Conservation (phyloP, 1,140 invertebrate species). For the Leptonema lineaticorne region DNA sequence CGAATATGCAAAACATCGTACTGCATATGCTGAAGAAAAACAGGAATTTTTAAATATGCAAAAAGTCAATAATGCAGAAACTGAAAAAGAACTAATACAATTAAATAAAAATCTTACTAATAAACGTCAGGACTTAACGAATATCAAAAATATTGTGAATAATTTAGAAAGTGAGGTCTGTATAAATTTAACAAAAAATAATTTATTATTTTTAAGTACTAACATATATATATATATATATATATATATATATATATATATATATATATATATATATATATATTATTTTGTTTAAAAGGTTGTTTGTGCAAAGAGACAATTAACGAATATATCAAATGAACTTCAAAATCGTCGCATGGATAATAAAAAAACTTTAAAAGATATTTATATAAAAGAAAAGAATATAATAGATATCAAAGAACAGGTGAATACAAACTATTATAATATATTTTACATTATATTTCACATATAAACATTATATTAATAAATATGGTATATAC, state of each 20-base stretch:
- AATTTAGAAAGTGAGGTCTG: constrained; percentile 48
- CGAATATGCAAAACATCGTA: constrained; percentile 43
- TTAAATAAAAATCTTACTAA: constrained; percentile 44
- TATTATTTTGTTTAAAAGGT: constrained; percentile 2
- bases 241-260: too few relatives aligned
- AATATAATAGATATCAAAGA: not conserved
- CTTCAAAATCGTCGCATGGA: not conserved
- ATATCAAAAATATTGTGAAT: constrained; percentile 43
- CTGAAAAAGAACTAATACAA: constrained; percentile 44
- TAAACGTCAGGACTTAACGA: constrained; percentile 41
- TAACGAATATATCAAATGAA: constrained; percentile 6
- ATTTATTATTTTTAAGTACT: not conserved
- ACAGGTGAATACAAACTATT: not conserved
- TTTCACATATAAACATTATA: too few relatives aligned
- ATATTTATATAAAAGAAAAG: constrained; percentile 9
- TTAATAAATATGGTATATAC: not conserved
- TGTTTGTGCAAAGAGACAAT: constrained; percentile 15
- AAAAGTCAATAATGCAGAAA: constrained; percentile 48
- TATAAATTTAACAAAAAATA: not conserved
- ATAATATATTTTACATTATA: not conserved
- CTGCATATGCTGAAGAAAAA: constrained; percentile 45
- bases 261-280: too few relatives aligned
- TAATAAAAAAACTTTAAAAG: not conserved
- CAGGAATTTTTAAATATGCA: constrained; percentile 53
- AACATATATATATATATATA: not conserved